Evolutionary conservation across 2,888 invertebrate species (phyloP), one percentile per base, ranked within the genome.

Genomic region (Clostera curtula): DNA sequence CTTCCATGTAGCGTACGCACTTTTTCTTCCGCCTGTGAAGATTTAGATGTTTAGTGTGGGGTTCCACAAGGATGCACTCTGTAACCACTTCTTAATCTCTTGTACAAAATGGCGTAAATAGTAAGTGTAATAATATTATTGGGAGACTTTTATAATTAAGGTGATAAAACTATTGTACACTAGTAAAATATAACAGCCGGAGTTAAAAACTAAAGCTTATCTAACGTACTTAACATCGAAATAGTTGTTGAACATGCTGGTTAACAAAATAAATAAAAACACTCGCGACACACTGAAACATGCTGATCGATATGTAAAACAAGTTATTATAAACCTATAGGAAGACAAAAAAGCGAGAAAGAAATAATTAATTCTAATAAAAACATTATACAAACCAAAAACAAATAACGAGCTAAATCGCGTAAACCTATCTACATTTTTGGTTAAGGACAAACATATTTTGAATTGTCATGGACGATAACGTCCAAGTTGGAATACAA

Each of bases 1-100:
- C 90, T 86, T 95, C 96, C 92, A 95, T 92, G 86, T 96, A 96
- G 54, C 96, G 93, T 67, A 96, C 93, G 88, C 96, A 96, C 85
- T 96, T 96, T 85, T 96, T 96, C 90, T 96, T 96, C 88, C 96
- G 95, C 88, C 96, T 96, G 87, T 3, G 86, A 87, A 40, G 8
- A 39, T 35, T 12, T 7, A n/a, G 8, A 3, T 1, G 3, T 20
- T 38, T 15, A 29, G 13, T 24, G 13, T 13, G 24, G 31, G n/a
- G 36, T 33, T 9, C 8, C 31, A 1, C 44, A 31, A 18, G 40
- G 45, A 3, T 13, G 18, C 14, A 8, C 5, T 1, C 27, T 42
- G 13, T 39, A 38, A 31, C 46, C 40, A 41, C 36, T 48, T 49
- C 41, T 35, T 36, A 36, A 45, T 34, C 39, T 39, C 28, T 25